These are phyloP conservation scores for Lochmaea capreae DNA, from an alignment of 2,888 invertebrate genomes.

Conservation along the genomic window DNA sequence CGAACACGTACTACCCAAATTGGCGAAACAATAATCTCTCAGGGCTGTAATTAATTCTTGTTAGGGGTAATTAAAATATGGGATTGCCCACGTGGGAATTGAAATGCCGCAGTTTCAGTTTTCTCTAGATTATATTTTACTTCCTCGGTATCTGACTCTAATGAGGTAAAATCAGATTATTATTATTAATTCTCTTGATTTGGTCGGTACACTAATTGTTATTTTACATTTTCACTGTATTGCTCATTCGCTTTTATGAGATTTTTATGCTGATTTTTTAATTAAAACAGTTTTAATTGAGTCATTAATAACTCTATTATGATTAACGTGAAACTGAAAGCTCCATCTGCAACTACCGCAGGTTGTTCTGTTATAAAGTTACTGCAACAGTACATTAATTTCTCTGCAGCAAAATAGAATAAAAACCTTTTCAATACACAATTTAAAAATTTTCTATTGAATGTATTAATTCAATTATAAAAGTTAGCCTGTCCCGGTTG, in stretches of 20 bases:
- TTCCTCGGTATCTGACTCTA: conserved; percentile 63
- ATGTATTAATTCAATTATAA: too few relatives aligned
- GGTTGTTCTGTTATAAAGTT: not conserved
- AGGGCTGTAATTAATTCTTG: conserved; percentile 59
- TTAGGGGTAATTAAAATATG: conserved; percentile 62
- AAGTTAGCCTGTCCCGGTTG: too few relatives aligned
- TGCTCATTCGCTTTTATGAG: conserved; percentile 56
- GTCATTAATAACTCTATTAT: conserved; percentile 54
- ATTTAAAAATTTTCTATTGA: too few relatives aligned
- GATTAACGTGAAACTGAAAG: not conserved
- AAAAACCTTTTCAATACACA: not conserved
- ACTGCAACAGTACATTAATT: not conserved
- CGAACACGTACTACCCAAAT: conserved; percentile 49
- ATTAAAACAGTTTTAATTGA: conserved; percentile 59
- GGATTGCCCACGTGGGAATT: conserved; percentile 62
- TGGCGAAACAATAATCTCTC: conserved; percentile 58
- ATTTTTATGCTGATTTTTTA: conserved; percentile 59
- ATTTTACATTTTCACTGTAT: conserved; percentile 58
- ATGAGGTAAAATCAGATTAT: conserved; percentile 61
- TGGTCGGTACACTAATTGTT: conserved; percentile 60
- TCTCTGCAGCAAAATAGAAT: not conserved
- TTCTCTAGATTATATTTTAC: conserved; percentile 60
- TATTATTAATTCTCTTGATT: conserved; percentile 62
- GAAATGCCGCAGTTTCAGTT: conserved; percentile 58
- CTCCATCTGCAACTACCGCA: conserved; percentile 1